Base-by-base conservation (phyloP, 2,113 vertebrate species). In the Trematocara stigmaticum region DNA sequence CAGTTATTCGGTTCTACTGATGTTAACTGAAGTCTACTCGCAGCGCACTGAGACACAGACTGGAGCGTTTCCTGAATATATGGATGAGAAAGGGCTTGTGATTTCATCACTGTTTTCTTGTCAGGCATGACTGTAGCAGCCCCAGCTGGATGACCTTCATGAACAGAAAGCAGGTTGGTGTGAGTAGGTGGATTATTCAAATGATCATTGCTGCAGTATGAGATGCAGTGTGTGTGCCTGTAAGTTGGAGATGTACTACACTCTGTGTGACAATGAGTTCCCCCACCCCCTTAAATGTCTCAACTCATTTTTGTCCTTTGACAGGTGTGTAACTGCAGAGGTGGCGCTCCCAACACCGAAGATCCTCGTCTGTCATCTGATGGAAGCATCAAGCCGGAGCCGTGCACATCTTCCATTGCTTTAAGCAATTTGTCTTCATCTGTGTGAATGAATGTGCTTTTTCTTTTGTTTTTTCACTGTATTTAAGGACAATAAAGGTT, bases 1-100 rank as follows among this genome's bases (percentile, higher is more conserved):
- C 87, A 84, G 2, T 83, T 74, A 18, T 91, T 90, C 49, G 93
- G 94, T 94, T 95, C 92, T 2, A 84, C 94, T 95, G 94, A 94
- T 91, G 0, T 49, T 9, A 79, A 81, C 20, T 95, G 94, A 95
- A 85, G 94, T 88, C 3, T 87, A 85, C 93, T 92, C 94, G 93
- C 94, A 95, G 94, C 94, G 94, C 92, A 95, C 94, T 94, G 94
- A 94, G 93, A 88, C 90, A 12, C 89, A 6, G 84, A 87, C 87
- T 51, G 1, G 1, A 11, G 6, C 9, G 35, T 23, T 0, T 79
- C 9, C 23, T 66, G 15, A 84, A 10, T 15, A 6, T 40, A 1
- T 53, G 8, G 5, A 64, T 71, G 9, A 9, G 6, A 18, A 76
- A 34, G 23, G 8, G 18, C 45, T 31, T 76, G 71, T 76, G 16